Conservation (phyloP, 1,140 invertebrate genomes). For the Caenorhabditis briggsae region DNA sequence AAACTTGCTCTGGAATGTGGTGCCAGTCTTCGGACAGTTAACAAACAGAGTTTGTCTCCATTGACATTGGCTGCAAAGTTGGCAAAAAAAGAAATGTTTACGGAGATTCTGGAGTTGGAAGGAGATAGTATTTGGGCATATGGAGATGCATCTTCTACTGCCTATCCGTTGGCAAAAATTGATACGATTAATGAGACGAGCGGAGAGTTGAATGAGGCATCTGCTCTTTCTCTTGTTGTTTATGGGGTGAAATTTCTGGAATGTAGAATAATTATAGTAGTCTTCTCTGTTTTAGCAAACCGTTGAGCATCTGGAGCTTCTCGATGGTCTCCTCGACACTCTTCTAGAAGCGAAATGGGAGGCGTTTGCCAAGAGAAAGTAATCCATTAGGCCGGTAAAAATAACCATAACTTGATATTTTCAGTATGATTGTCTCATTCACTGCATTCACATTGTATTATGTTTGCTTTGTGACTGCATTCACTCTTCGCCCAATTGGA, state of each 20-base stretch:
- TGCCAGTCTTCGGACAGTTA: slow-evolving; percentile 84
- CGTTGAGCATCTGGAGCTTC: slow-evolving; percentile 92
- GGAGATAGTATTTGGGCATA: slow-evolving; percentile 80
- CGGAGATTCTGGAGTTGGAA: slow-evolving; percentile 91
- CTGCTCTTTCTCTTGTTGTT: slow-evolving; percentile 95
- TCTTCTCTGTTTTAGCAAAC: slow-evolving; percentile 83
- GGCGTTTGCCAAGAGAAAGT: slow-evolving; percentile 71
- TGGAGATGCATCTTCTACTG: slow-evolving; percentile 92
- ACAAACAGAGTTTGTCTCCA: slow-evolving; percentile 90
- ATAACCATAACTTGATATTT: neutral
- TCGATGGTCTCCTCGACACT: slow-evolving; percentile 94
- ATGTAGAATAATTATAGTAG: neutral
- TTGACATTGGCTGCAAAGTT: slow-evolving; percentile 94
- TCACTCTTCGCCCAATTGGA: slow-evolving; percentile 74
- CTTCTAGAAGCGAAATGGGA: slow-evolving; percentile 97
- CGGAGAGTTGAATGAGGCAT: slow-evolving; percentile 92
- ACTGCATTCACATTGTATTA: slow-evolving; percentile 73
- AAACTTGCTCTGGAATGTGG: slow-evolving; percentile 94
- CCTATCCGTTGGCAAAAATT: slow-evolving; percentile 93
- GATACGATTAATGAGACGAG: slow-evolving; percentile 93
- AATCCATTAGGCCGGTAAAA: neutral
- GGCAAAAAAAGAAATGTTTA: slow-evolving; percentile 92
- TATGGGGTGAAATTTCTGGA: slow-evolving; percentile 85
- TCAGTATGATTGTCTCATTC: slow-evolving; percentile 71
- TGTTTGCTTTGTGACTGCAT: slow-evolving; percentile 71